A percentile compares a stretch with the other conserved stretches of the same genome.
phyloP scores from a whole-genome alignment of 92 coral and sea anemone genomes.

The Phenganax subtilis region DNA sequence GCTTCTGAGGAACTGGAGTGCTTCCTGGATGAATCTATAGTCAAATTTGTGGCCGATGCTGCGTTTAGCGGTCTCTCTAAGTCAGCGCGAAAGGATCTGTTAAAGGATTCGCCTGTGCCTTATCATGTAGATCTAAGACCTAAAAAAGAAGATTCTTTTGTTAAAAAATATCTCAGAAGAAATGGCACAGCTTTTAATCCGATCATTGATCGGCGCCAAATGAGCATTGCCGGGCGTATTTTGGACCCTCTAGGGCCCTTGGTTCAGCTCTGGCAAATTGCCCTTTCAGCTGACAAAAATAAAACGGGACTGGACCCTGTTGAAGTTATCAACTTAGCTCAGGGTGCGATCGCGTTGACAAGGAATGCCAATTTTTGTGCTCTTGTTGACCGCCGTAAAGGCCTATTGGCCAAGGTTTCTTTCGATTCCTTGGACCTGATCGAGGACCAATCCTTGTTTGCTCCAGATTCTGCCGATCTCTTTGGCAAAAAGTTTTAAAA shows the following conservation, averaged over 20 bases:
- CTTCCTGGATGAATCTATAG: too few species aligned
- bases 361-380: background rate
- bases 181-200: slow-evolving; percentile 4
- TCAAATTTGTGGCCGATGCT: too few species aligned
- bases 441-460: slow-evolving; percentile 5
- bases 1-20: too few species aligned
- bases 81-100: too few species aligned
- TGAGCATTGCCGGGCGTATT: background rate
- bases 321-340: background rate
- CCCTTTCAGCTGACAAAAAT: background rate
- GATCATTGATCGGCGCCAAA: background rate
- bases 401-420: background rate
- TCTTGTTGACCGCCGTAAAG: background rate
- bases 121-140: background rate
- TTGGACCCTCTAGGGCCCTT: background rate
- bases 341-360: background rate
- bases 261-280: background rate
- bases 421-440: background rate
- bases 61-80: too few species aligned
- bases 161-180: slow-evolving; percentile 2
- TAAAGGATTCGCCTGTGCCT: too few species aligned
- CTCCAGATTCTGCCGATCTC: background rate
- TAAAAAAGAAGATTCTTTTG: background rate
- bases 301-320: background rate
- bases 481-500: slow-evolving; percentile 9